These are phyloP conservation scores for Aproaerema taeniolella DNA, from an alignment of 2,888 invertebrate species.

Conservation along the genomic window DNA sequence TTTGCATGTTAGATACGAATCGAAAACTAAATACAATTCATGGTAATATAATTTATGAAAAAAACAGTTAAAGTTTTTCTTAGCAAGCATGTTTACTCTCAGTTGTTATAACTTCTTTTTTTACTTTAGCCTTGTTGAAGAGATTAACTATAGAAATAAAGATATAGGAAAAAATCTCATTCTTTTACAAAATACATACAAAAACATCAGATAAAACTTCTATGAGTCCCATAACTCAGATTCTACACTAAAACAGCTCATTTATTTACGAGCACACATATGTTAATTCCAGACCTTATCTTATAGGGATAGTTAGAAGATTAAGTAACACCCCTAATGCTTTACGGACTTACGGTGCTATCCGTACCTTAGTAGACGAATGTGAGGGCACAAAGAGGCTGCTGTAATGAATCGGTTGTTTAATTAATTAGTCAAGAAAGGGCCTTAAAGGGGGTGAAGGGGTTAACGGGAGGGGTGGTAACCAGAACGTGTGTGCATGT, in stretches of 20 bases:
- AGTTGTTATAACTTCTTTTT: not conserved
- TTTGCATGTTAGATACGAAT: not conserved
- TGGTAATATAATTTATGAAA: not conserved
- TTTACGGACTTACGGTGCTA: conserved; percentile 34
- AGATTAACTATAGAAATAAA: not conserved
- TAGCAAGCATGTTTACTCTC: too few relatives aligned
- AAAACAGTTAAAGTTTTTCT: too few relatives aligned
- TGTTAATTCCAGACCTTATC: not conserved
- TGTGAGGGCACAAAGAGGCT: conserved; percentile 73
- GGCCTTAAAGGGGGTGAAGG: conserved; percentile 36
- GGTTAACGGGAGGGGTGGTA: conserved; percentile 21
- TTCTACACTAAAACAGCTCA: too few relatives aligned
- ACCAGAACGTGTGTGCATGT: conserved; percentile 57
- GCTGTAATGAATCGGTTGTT: conserved; percentile 86
- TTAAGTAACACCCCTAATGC: conserved; percentile 6
- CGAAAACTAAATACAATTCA: not conserved
- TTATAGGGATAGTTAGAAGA: conserved; percentile 2
- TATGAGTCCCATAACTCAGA: too few relatives aligned
- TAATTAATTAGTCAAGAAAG: conserved; percentile 84
- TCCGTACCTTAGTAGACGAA: conserved; percentile 62
- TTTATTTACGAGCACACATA: not conserved
- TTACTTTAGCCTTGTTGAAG: not conserved
- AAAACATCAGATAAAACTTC: not conserved
- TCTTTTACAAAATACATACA: not conserved
- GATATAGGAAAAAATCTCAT: not conserved